Evolutionary conservation across 2,888 invertebrate genomes (phyloP).

Genomic region (Ophonus ardosiacus): DNA sequence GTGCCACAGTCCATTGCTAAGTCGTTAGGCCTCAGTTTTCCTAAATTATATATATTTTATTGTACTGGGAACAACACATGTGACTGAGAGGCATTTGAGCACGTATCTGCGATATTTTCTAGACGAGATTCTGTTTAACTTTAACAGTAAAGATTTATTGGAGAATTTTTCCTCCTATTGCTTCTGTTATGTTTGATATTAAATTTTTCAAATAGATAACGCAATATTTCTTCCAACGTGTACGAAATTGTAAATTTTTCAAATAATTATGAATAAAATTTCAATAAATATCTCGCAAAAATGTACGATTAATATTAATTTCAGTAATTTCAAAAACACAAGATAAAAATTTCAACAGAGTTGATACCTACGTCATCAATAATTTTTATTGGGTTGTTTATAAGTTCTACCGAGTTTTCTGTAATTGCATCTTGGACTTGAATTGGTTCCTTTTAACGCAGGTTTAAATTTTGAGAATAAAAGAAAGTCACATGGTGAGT

Average conservation of each 20-base stretch:
- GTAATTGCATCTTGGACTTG: too few relatives aligned
- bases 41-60: neutral
- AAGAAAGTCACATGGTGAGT: too few relatives aligned
- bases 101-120: constrained; percentile 23
- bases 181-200: constrained; percentile 26
- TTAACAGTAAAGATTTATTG: constrained; percentile 12
- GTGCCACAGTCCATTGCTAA: neutral
- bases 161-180: constrained; percentile 33
- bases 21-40: neutral
- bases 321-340: neutral
- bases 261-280: neutral
- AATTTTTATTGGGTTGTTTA: too few relatives aligned
- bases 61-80: neutral
- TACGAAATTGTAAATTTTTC: neutral
- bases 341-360: neutral
- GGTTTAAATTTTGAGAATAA: too few relatives aligned
- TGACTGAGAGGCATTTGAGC: neutral
- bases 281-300: neutral
- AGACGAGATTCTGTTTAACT: constrained; percentile 14
- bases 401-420: too few relatives aligned
- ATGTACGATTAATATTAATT: neutral
- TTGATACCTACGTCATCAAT: too few relatives aligned
- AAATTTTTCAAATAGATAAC: constrained; percentile 43
- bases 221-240: neutral
- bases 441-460: too few relatives aligned